These are phyloP conservation scores for Pterobdella sp. DNA, from an alignment of 2,888 invertebrate genomes.

Conservation along the genomic window DNA sequence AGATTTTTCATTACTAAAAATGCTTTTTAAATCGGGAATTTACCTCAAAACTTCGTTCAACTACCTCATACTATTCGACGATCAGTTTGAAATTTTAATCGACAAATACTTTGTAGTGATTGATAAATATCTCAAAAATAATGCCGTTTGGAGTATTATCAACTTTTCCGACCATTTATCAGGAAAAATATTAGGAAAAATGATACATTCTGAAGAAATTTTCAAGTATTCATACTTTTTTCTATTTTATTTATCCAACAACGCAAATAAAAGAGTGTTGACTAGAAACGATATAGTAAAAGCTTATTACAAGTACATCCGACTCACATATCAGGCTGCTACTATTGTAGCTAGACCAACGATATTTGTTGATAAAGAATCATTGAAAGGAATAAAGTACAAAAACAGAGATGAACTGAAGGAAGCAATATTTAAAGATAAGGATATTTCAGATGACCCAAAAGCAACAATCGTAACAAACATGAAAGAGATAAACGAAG, in stretches of 20 bases:
- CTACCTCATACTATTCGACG: neutral
- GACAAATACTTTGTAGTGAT: neutral
- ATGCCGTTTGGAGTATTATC: constrained; percentile 1
- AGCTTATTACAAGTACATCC: neutral
- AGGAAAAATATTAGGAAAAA: neutral
- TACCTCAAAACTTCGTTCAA: neutral
- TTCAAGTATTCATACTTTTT: constrained; percentile 14
- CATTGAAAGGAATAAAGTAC: neutral
- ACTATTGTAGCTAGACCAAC: neutral
- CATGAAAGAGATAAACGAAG: constrained; percentile 8
- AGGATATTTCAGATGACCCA: constrained; percentile 17
- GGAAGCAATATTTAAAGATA: neutral
- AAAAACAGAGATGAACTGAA: neutral
- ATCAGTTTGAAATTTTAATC: neutral
- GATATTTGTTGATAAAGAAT: neutral
- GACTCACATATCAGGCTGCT: constrained; percentile 15
- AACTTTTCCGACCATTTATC: constrained; percentile 18
- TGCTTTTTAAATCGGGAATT: neutral
- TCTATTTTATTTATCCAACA: neutral
- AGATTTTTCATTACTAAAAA: neutral
- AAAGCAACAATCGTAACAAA: neutral
- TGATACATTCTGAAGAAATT: neutral
- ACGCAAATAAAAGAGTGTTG: neutral
- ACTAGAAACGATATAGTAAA: neutral
- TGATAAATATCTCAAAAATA: neutral